A percentile compares a stretch with the other conserved stretches of the same genome.
These are phyloP conservation scores for Megamerina dolium DNA, from an alignment of 2,888 invertebrate genomes.

Conservation along the genomic window DNA sequence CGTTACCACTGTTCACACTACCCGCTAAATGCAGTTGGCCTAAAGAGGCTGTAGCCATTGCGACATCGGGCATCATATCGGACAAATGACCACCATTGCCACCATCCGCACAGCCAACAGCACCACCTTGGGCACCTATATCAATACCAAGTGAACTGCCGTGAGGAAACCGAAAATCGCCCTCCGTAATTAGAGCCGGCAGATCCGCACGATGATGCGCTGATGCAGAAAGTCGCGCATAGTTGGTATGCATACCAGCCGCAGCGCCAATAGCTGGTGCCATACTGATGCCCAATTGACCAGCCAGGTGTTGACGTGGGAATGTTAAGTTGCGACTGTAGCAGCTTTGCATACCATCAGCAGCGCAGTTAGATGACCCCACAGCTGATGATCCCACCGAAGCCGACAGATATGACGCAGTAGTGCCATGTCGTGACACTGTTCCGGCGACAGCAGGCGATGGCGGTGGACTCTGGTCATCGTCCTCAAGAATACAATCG, in stretches of 20 bases:
- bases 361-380: conserved; percentile 31
- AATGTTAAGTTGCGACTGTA: conserved; percentile 61
- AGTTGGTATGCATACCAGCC: conserved; percentile 33
- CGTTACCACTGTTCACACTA: conserved; percentile 20
- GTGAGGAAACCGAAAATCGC: conserved; percentile 51
- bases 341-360: conserved; percentile 47
- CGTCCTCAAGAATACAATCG: conserved; percentile 39
- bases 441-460: conserved; percentile 44
- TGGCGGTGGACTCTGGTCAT: conserved; percentile 49
- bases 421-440: conserved; percentile 24
- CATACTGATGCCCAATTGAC: conserved; percentile 28
- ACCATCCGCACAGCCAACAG: conserved; percentile 56
- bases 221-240: conserved; percentile 40
- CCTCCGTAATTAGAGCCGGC: conserved; percentile 61
- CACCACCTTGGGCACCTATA: conserved; percentile 30
- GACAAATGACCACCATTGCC: conserved; percentile 63
- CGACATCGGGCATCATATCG: conserved; percentile 87
- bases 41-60: conserved; percentile 77
- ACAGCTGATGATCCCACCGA: conserved; percentile 31
- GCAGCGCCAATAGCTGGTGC: conserved; percentile 27
- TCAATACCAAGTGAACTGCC: conserved; percentile 34
- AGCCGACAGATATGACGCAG: conserved; percentile 44
- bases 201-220: conserved; percentile 55
- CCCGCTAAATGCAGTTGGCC: conserved; percentile 59
- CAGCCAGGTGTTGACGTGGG: conserved; percentile 51